Percentiles rank a stretch among this genome's conserved stretches.
These are phyloP conservation scores for Deilephila elpenor DNA, from an alignment of 2,888 invertebrate species.

Conservation along the genomic window DNA sequence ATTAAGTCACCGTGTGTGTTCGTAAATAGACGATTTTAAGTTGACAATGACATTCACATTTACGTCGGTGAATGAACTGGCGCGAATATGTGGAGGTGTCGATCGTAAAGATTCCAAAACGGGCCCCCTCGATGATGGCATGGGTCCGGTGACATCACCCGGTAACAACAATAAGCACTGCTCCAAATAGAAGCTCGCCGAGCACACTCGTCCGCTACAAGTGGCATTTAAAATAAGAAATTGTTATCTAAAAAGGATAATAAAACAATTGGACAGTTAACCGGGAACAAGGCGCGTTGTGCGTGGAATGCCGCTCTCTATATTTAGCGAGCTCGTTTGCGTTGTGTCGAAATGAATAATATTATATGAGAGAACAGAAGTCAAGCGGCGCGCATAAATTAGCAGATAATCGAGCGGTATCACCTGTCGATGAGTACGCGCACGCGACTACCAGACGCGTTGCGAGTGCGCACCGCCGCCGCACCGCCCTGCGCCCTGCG, in stretches of 20 bases:
- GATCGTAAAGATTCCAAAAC: slow-evolving; percentile 79
- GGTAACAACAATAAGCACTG: slow-evolving; percentile 57
- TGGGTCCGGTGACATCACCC: slow-evolving; percentile 75
- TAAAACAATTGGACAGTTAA: slow-evolving; percentile 71
- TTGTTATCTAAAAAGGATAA: slow-evolving; percentile 66
- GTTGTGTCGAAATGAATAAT: slow-evolving; percentile 75
- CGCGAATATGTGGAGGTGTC: slow-evolving; percentile 78
- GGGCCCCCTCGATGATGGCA: slow-evolving; percentile 72
- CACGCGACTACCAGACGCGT: slow-evolving; percentile 54
- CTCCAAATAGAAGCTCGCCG: slow-evolving; percentile 62
- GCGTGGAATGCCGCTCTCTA: slow-evolving; percentile 74
- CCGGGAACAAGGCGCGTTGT: slow-evolving; percentile 64
- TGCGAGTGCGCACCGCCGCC: slow-evolving; percentile 14
- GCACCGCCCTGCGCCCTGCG: slow-evolving; percentile 26
- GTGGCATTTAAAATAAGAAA: slow-evolving; percentile 71
- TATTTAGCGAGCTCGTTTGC: slow-evolving; percentile 78
- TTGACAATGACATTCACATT: slow-evolving; percentile 70
- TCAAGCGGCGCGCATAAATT: slow-evolving; percentile 77
- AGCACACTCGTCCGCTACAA: slow-evolving; percentile 47
- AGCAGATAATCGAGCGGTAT: slow-evolving; percentile 76
- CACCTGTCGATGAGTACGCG: slow-evolving; percentile 72
- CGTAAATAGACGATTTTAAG: slow-evolving; percentile 62
- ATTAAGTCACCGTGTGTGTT: slow-evolving; percentile 39
- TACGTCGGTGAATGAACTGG: slow-evolving; percentile 77
- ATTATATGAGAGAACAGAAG: slow-evolving; percentile 78